These are phyloP conservation scores for Simalia tracyae DNA, from an alignment of 2,797 vertebrate genomes.

Conservation along the genomic window DNA sequence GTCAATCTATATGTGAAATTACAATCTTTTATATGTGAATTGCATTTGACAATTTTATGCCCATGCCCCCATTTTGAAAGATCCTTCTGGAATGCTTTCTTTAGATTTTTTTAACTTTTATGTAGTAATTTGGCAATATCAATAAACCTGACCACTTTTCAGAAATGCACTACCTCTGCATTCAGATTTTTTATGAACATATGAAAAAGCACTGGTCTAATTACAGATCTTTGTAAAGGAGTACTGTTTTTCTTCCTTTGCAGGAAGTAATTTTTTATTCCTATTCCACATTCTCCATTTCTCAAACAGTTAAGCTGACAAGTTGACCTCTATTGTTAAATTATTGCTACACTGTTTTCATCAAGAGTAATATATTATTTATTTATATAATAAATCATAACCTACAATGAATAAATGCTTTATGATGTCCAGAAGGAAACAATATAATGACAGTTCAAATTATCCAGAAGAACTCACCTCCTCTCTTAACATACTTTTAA, in stretches of 20 bases:
- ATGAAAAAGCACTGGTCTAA: background rate
- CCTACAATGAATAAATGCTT: background rate
- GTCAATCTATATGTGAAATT: background rate
- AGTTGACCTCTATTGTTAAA: background rate
- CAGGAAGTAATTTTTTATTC: background rate
- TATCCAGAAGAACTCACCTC: background rate
- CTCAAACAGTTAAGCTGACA: background rate
- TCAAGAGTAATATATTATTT: background rate
- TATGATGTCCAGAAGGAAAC: background rate
- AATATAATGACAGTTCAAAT: background rate
- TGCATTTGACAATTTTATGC: background rate
- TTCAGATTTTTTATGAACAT: background rate
- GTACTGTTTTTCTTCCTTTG: background rate
- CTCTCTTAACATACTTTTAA: background rate
- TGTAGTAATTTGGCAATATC: background rate
- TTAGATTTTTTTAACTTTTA: background rate
- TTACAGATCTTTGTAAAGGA: background rate
- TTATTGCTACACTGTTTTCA: background rate
- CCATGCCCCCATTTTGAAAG: background rate
- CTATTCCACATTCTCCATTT: background rate
- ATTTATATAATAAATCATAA: background rate
- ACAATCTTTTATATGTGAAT: background rate
- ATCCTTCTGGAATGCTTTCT: background rate
- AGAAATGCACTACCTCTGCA: background rate
- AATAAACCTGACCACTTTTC: background rate